Evolutionary conservation across 1,140 invertebrate species (phyloP).

Genomic region (Tetranychus cinnabarinus): DNA sequence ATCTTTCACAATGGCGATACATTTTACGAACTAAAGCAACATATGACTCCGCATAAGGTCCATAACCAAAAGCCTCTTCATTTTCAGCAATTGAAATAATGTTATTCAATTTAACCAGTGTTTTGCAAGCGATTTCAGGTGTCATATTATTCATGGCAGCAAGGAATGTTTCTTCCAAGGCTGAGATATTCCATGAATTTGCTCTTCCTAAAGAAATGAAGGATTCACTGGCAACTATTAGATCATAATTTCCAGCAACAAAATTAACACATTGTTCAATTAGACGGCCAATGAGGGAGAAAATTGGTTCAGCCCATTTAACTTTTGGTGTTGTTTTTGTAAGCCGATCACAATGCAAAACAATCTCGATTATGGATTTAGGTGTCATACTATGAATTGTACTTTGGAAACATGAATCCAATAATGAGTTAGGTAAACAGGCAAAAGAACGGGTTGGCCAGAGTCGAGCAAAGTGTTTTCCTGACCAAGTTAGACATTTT

Average conservation of each 20-base stretch:
- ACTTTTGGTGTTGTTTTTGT: slow-evolving; percentile 37
- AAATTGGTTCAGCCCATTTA: slow-evolving; percentile 43
- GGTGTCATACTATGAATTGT: slow-evolving; percentile 20
- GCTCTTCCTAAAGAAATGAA: slow-evolving; percentile 34
- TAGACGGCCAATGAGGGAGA: slow-evolving; percentile 36
- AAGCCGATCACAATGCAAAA: slow-evolving; percentile 41
- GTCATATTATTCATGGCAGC: slow-evolving; percentile 33
- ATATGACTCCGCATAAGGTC: slow-evolving; percentile 7
- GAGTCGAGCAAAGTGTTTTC: slow-evolving; percentile 51
- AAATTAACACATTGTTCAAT: slow-evolving; percentile 37
- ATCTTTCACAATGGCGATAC: slow-evolving; percentile 16
- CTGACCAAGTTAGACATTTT: slow-evolving; percentile 59
- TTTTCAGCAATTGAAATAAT: neutral
- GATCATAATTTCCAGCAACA: slow-evolving; percentile 36
- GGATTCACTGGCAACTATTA: slow-evolving; percentile 32
- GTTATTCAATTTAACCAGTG: slow-evolving; percentile 27
- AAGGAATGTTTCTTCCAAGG: slow-evolving; percentile 37
- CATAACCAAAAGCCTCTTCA: neutral
- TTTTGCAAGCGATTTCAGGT: slow-evolving; percentile 42
- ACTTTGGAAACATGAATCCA: slow-evolving; percentile 1
- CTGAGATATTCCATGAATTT: slow-evolving; percentile 9
- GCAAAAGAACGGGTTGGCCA: slow-evolving; percentile 29
- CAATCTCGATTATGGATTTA: slow-evolving; percentile 36
- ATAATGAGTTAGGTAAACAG: neutral
- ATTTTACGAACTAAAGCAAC: slow-evolving; percentile 17